phyloP scores from a whole-genome alignment of 2,888 invertebrate species.

The Thymelicus lineola region DNA sequence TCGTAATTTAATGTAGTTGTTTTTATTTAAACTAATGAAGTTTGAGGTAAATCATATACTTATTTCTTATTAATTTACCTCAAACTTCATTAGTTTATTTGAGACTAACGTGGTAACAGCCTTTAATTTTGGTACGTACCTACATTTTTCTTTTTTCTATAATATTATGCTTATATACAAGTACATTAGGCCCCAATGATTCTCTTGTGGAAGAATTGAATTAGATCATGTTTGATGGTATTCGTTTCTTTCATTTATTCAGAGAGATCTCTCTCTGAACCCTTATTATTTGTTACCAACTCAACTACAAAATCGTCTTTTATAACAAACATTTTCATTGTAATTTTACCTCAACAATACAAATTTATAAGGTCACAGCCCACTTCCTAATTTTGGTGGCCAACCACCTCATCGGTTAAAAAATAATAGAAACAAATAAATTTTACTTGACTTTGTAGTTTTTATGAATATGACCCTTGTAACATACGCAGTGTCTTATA shows the following conservation, averaged over 20 bases:
- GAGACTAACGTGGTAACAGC: constrained; percentile 8
- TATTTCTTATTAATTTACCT: constrained; percentile 12
- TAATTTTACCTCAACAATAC: constrained; percentile 12
- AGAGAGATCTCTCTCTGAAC: too few species aligned
- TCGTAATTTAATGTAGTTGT: neutral
- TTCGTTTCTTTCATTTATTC: too few species aligned
- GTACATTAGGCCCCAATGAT: too few species aligned
- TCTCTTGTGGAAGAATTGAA: too few species aligned
- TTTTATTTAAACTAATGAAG: too few species aligned
- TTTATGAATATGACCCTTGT: constrained; percentile 31
- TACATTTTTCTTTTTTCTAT: constrained; percentile 4
- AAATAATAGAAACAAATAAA: constrained; percentile 10
- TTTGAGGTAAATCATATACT: too few species aligned
- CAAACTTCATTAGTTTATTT: constrained; percentile 1
- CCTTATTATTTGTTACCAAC: too few species aligned
- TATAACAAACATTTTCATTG: neutral
- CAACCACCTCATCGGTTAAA: constrained; percentile 15
- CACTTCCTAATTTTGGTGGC: constrained; percentile 18
- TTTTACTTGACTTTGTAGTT: constrained; percentile 15
- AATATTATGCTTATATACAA: too few species aligned
- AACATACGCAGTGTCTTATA: constrained; percentile 8
- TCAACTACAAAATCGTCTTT: too few species aligned
- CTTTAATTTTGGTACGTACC: constrained; percentile 23
- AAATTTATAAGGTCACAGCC: constrained; percentile 7
- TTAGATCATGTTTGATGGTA: too few species aligned